Conservation (phyloP, 2,888 invertebrate genomes). For the Linyphia triangularis region DNA sequence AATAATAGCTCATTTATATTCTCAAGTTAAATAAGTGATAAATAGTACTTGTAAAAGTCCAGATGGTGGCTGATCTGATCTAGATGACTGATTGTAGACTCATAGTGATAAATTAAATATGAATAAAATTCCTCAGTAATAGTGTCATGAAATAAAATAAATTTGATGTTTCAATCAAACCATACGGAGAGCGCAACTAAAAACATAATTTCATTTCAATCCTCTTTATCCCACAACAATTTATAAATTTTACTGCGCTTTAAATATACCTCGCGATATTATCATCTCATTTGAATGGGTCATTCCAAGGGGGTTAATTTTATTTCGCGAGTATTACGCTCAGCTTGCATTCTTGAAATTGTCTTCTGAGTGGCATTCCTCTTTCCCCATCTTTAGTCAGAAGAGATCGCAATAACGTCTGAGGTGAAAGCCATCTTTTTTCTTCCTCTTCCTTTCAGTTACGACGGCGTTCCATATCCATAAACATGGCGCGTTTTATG, state of each 20-base stretch:
- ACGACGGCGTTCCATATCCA: constrained; percentile 21
- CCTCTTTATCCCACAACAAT: too few species aligned
- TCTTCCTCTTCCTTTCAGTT: constrained; percentile 4
- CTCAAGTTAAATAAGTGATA: too few species aligned
- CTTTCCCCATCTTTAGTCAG: neutral
- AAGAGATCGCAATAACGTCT: constrained; percentile 16
- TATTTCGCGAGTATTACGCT: constrained; percentile 17
- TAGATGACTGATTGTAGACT: too few species aligned
- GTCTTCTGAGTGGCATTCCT: neutral
- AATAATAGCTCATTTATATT: too few species aligned
- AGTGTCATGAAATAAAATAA: too few species aligned
- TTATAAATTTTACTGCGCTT: constrained; percentile 8
- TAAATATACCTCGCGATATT: neutral
- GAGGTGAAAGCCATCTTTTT: neutral
- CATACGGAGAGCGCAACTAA: too few species aligned
- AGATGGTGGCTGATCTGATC: too few species aligned
- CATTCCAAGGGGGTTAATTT: constrained; percentile 21
- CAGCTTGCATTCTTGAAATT: constrained; percentile 12
- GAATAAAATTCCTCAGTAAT: too few species aligned
- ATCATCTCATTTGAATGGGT: constrained; percentile 23
- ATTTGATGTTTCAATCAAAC: too few species aligned
- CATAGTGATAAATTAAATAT: too few species aligned
- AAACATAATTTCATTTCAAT: too few species aligned
- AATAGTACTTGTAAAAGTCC: too few species aligned
- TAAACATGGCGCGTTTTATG: constrained; percentile 49